Conservation (phyloP, 2,888 invertebrate genomes). For the Drosophila dives region DNA sequence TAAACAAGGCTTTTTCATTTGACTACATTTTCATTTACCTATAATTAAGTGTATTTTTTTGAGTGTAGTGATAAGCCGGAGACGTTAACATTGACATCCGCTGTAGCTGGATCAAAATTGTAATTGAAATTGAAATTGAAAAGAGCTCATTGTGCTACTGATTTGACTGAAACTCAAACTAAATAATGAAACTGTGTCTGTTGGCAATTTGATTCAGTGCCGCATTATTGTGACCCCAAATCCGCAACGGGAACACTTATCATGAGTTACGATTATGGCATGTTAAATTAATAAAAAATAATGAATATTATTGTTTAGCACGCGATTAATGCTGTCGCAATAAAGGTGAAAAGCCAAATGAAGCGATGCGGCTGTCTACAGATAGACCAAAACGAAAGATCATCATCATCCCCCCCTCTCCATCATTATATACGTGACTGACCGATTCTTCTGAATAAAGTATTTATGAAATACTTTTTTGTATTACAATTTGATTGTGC, state of each 20-base stretch:
- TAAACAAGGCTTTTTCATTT: background rate
- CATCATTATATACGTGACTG: background rate
- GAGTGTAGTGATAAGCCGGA: constrained; percentile 15
- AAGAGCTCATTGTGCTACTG: constrained; percentile 41
- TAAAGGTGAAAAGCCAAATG: constrained; percentile 42
- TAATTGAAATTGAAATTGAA: constrained; percentile 48
- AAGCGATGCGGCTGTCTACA: constrained; percentile 20
- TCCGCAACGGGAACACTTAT: constrained; percentile 39
- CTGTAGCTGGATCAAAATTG: constrained; percentile 23
- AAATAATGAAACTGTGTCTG: constrained; percentile 35
- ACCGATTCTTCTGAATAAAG: background rate
- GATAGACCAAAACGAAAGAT: background rate
- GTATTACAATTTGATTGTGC: background rate
- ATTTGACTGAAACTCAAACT: constrained; percentile 16
- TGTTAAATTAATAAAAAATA: constrained; percentile 77
- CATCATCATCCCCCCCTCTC: background rate
- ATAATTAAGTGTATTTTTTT: background rate
- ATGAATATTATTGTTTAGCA: constrained; percentile 70
- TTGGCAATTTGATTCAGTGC: constrained; percentile 49
- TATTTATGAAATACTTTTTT: background rate
- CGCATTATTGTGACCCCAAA: constrained; percentile 7
- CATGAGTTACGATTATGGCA: constrained; percentile 66
- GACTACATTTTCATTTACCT: too few species aligned
- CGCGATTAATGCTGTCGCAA: constrained; percentile 28
- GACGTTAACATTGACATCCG: constrained; percentile 62